Evolutionary conservation across 35 echinoderm and acorn worm genomes (phyloP), one percentile per base, ranked within the genome.

Genomic region (Hemicentrotus pulcherrimus): DNA sequence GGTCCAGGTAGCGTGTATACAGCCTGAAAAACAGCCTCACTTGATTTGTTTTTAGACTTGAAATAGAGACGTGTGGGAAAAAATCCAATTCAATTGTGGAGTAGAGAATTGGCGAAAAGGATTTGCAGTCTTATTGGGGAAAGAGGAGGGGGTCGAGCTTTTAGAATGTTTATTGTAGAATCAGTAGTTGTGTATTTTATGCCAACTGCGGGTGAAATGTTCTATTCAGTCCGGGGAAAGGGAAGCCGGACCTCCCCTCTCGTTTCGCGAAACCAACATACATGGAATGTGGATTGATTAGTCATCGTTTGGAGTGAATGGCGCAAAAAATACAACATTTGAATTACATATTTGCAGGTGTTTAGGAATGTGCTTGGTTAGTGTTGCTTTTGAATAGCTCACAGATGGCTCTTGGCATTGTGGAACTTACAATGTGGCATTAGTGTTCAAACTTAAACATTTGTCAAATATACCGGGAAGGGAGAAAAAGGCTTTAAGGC

Each of bases 31-130:
- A 78, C 65, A 78, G 65, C 65, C 65, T 78, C 3, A 78, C 46
- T 93, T 93, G 91, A 47, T 93, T 93, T 93, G 91, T 48, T 93
- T 93, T 93, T 58, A 22, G 91, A 93, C 32, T 48, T 47, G 91
- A 93, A 93, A 93, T 93, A 58, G 91, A 93, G 91, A 93, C 48
- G 91, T 93, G 91, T 93, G 91, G 91, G 91, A 93, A 93, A 93
- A 93, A 93, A 31, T 32, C 88, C n/a, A 58, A 47, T 93, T 93
- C 46, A 93, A 93, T 93, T 31, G 91, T 58, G 45, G 45, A 58
- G 32, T 31, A 13, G 30, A 47, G 45, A 93, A 31, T 47, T 58
- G 46, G 88, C 88, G 15, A 90, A 33, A 33, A 90, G 88, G 88
- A 90, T 93, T 93, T 93, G 19, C 48, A 28, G 91, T 93, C 46